Percentiles rank a stretch among this genome's conserved stretches.
Conservation (phyloP, 2,888 invertebrate species). For the Scaeva pyrastri region DNA sequence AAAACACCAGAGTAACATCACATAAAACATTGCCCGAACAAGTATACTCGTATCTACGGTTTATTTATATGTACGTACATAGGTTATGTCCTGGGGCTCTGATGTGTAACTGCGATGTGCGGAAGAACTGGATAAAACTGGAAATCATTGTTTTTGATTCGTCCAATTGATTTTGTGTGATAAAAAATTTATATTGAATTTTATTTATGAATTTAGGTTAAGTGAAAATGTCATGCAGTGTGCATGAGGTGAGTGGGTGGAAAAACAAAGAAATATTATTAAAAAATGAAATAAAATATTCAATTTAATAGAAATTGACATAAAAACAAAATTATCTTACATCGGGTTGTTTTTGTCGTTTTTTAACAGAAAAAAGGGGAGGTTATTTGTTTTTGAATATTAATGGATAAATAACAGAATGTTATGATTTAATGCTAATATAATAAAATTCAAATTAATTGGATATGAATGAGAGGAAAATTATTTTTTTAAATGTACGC, state of each 20-base stretch:
- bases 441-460: no score
- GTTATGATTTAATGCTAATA: neutral
- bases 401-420: neutral
- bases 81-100: conserved; percentile 5
- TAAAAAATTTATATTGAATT: conserved; percentile 54
- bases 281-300: neutral
- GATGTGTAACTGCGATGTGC: neutral
- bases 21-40: conserved; percentile 10
- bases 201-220: conserved; percentile 56
- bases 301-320: conserved; percentile 4
- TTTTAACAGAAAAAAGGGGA: neutral
- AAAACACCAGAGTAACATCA: conserved; percentile 41
- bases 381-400: neutral
- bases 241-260: neutral
- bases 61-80: neutral
- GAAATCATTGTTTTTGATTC: conserved; percentile 61
- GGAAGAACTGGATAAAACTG: conserved; percentile 5
- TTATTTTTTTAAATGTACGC: no score
- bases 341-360: neutral
- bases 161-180: conserved; percentile 54
- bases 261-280: neutral
- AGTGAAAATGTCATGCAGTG: conserved; percentile 25
- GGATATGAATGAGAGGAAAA: no score
- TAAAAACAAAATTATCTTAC: conserved; percentile 7
- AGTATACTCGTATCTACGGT: no score